A percentile compares a stretch with the other conserved stretches of the same genome.
Conservation (phyloP, 2,797 vertebrate genomes). For the Acanthornis magna region DNA sequence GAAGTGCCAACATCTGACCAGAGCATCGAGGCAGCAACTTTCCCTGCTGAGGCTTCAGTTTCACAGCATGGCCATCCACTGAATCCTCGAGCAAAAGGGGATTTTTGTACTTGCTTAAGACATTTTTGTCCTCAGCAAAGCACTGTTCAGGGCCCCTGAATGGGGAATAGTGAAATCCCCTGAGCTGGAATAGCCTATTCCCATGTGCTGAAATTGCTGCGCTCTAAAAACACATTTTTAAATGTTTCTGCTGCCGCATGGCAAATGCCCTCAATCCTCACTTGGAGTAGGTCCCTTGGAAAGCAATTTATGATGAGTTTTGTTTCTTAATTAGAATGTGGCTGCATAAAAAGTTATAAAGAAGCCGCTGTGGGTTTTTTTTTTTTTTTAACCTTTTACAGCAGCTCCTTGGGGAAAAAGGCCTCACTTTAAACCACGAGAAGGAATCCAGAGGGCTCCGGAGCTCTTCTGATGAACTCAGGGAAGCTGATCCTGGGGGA, state of each 20-base stretch:
- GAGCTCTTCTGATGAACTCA: background rate
- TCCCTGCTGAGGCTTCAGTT: background rate
- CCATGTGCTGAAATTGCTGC: background rate
- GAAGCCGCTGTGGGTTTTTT: background rate
- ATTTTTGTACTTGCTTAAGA: background rate
- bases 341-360: conserved; percentile 7
- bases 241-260: background rate
- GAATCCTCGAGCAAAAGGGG: background rate
- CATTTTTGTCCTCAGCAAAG: background rate
- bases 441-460: background rate
- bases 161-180: background rate
- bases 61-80: background rate
- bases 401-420: background rate
- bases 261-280: background rate
- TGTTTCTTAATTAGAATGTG: conserved; percentile 42
- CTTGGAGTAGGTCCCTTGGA: background rate
- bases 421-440: background rate
- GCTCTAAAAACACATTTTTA: background rate
- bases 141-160: background rate
- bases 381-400: background rate
- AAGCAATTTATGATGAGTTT: conserved; percentile 35
- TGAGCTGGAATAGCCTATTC: background rate
- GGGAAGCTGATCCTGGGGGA: background rate
- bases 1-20: background rate
- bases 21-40: background rate